These are phyloP conservation scores for Syrista parreyssii DNA, from an alignment of 2,888 invertebrate species.

Conservation along the genomic window DNA sequence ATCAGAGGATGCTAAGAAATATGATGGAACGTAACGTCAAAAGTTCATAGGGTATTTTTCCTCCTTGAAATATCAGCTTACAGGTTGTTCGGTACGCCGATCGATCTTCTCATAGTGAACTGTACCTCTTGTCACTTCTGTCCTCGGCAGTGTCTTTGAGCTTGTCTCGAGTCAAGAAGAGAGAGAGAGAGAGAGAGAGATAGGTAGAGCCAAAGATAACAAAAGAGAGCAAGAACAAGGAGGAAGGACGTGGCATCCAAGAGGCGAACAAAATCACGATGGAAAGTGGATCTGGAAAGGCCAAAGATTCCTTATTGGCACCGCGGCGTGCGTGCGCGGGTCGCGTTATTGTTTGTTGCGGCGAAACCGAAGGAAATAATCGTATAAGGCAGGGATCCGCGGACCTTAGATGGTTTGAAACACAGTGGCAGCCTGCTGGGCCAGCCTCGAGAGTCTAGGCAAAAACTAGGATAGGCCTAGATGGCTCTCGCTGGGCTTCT, in stretches of 20 bases:
- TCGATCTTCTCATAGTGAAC: too few species aligned
- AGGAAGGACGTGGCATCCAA: neutral
- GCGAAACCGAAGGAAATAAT: conserved; percentile 36
- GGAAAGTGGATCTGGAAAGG: neutral
- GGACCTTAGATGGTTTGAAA: conserved; percentile 57
- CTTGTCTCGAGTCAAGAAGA: too few species aligned
- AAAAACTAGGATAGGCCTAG: conserved; percentile 62
- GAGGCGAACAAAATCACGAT: neutral
- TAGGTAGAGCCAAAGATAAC: too few species aligned
- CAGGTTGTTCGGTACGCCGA: too few species aligned
- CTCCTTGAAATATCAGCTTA: too few species aligned
- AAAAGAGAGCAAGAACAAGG: neutral
- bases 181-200: too few species aligned
- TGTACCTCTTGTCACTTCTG: too few species aligned
- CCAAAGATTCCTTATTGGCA: neutral
- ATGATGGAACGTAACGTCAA: too few species aligned
- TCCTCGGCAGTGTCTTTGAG: too few species aligned
- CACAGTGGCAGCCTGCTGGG: conserved; percentile 33
- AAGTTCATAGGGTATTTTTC: too few species aligned
- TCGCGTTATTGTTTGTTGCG: neutral
- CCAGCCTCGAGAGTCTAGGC: conserved; percentile 32
- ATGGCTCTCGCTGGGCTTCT: conserved; percentile 36
- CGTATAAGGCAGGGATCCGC: conserved; percentile 45
- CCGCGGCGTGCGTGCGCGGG: neutral
- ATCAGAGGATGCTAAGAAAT: too few species aligned